Conservation (phyloP, 2,797 vertebrate genomes). For the Acanthurus leucopareius region DNA sequence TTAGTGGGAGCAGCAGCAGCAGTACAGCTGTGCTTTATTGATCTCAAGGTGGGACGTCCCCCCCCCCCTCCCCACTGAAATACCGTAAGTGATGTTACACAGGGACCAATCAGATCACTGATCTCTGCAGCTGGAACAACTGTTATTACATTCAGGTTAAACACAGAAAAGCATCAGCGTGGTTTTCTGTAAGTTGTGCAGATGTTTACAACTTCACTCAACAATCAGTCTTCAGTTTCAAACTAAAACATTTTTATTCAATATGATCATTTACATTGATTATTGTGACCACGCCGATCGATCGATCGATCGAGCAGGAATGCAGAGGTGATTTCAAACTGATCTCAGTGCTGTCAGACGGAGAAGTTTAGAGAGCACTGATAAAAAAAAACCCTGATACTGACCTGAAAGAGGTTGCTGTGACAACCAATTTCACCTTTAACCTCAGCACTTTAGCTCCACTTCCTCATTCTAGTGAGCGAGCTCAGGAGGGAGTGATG, state of each 20-base stretch:
- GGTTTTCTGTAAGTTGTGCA: neutral
- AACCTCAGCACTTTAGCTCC: constrained; percentile 62
- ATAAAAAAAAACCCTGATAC: constrained; percentile 73
- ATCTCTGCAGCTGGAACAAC: constrained; percentile 5
- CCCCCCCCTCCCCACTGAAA: constrained; percentile 18
- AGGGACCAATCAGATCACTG: constrained; percentile 1
- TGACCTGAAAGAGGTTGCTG: constrained; percentile 62
- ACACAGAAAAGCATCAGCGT: neutral
- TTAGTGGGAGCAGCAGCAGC: neutral
- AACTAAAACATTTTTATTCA: neutral
- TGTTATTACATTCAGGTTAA: neutral
- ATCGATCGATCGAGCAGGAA: constrained; percentile 51
- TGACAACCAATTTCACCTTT: constrained; percentile 72
- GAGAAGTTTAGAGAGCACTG: constrained; percentile 60
- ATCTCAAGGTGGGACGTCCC: constrained; percentile 56
- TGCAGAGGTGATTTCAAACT: constrained; percentile 49
- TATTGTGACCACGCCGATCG: neutral
- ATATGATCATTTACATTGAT: neutral
- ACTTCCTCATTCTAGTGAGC: constrained; percentile 65
- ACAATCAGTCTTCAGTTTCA: fast-evolving
- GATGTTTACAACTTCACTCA: neutral
- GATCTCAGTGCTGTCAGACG: constrained; percentile 46
- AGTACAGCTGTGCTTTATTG: constrained; percentile 46
- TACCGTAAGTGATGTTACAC: constrained; percentile 48
- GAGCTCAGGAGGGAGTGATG: neutral